phyloP scores from a whole-genome alignment of 2,113 vertebrate species.

The Isichthys henryi region DNA sequence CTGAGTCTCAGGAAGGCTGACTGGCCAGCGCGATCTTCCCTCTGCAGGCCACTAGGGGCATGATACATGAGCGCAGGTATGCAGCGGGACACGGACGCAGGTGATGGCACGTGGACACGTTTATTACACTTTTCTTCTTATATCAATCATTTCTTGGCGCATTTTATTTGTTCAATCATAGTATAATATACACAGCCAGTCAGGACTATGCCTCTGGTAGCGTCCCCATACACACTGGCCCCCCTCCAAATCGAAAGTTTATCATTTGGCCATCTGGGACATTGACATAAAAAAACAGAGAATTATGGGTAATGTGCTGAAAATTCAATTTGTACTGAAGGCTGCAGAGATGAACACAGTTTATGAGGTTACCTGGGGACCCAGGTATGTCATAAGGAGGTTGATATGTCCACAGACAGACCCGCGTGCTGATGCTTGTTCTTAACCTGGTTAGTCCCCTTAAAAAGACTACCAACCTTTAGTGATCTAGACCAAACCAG shows the following conservation, averaged over 20 bases:
- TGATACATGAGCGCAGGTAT: background rate
- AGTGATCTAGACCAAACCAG: background rate
- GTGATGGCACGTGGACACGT: background rate
- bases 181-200: background rate
- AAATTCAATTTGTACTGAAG: background rate
- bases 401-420: background rate
- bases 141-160: background rate
- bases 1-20: background rate
- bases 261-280: background rate
- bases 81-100: background rate
- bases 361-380: background rate
- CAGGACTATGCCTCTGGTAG: background rate
- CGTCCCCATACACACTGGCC: background rate
- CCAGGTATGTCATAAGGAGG: background rate
- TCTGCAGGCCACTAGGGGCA: background rate
- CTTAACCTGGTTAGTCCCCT: background rate
- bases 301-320: background rate
- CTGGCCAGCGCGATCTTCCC: background rate
- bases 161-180: background rate
- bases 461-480: background rate
- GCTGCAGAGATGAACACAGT: background rate
- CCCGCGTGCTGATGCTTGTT: background rate
- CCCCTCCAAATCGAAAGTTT: background rate
- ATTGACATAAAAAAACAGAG: background rate
- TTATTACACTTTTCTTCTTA: background rate